Conservation (phyloP, 2,797 vertebrate species). For the Poeciliopsis presidionis region DNA sequence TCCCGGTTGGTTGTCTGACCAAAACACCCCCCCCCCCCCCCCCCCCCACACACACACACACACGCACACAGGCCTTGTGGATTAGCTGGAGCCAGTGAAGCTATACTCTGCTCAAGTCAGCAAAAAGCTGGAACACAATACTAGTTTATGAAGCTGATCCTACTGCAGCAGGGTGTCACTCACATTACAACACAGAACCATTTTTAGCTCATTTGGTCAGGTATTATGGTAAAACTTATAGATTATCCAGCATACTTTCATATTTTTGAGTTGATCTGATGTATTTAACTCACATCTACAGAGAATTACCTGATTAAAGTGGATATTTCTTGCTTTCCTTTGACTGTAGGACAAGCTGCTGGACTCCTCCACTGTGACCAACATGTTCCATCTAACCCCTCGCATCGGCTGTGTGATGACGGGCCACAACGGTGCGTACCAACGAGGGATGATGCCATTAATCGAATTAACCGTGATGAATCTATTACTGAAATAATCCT, state of each 20-base stretch:
- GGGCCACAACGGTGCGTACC: conserved; percentile 74
- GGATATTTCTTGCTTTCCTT: neutral
- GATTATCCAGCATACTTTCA: neutral
- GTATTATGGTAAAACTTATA: neutral
- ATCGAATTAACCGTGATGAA: too few relatives aligned
- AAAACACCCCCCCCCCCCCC: too few relatives aligned
- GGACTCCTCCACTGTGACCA: conserved; percentile 81
- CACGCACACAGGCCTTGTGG: neutral
- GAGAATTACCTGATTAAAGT: neutral
- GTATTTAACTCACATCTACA: neutral
- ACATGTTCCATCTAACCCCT: conserved; percentile 80
- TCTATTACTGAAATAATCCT: too few relatives aligned
- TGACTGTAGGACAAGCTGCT: conserved; percentile 80
- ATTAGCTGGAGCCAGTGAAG: conserved; percentile 28
- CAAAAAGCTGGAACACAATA: conserved; percentile 25
- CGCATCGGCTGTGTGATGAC: conserved; percentile 86
- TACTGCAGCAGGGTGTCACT: neutral
- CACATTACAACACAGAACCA: conserved; percentile 11
- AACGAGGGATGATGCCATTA: neutral
- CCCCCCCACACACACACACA: conserved; percentile 31
- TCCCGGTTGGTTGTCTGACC: too few relatives aligned
- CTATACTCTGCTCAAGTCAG: conserved; percentile 9
- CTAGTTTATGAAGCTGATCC: neutral
- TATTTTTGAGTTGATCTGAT: neutral
- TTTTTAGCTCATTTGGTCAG: neutral